These are phyloP conservation scores for Chondrilla cf. caribensis DNA, from an alignment of 37 sponge, comb jelly and placozoan genomes.

Conservation along the genomic window DNA sequence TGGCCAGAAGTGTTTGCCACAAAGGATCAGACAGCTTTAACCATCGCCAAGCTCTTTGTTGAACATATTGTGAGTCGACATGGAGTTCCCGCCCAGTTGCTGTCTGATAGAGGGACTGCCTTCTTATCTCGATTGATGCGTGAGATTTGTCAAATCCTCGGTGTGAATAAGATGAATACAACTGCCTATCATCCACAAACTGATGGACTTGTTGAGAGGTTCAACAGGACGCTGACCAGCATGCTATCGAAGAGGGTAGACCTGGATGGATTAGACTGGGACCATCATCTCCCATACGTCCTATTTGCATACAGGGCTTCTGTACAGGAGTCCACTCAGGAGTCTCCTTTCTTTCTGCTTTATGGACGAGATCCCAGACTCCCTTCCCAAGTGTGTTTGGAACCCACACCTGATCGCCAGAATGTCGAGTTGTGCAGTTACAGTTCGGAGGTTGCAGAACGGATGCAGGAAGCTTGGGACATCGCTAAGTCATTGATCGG, in stretches of 20 bases:
- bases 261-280: conserved; percentile 31
- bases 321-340: conserved; percentile 35
- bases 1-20: conserved; percentile 69
- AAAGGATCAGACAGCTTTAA: conserved; percentile 47
- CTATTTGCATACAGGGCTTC: conserved; percentile 44
- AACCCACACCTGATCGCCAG: background rate
- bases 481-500: conserved; percentile 14
- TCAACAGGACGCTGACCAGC: conserved; percentile 37
- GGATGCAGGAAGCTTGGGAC: conserved; percentile 38
- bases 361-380: conserved; percentile 52
- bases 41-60: conserved; percentile 51
- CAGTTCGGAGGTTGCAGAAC: background rate
- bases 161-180: conserved; percentile 54
- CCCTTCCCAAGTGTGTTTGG: conserved; percentile 8
- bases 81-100: conserved; percentile 52
- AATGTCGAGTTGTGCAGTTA: conserved; percentile 21
- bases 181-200: conserved; percentile 59
- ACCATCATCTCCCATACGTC: conserved; percentile 28
- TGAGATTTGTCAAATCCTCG: conserved; percentile 34
- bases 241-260: conserved; percentile 39
- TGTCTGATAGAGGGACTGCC: conserved; percentile 48
- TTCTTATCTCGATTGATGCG: conserved; percentile 37
- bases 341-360: conserved; percentile 46
- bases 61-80: conserved; percentile 48
- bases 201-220: conserved; percentile 53